Base-by-base conservation (phyloP, 2,888 invertebrate species). In the Lithophane leautieri region DNA sequence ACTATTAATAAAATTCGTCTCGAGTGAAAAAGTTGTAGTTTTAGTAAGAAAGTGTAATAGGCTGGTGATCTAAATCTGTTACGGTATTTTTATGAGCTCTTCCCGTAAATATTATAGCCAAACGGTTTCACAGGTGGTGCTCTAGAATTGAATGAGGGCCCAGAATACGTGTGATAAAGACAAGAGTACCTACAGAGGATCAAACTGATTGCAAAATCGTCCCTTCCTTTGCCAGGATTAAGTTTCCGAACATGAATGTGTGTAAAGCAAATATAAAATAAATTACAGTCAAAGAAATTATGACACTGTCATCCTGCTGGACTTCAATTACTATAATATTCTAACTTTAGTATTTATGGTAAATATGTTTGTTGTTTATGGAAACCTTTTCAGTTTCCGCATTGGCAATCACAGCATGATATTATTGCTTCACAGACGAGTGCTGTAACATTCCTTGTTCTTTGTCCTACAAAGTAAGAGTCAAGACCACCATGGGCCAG, bases 381-480 rank as follows among this genome's bases (percentile, higher is more conserved):
- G 16, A 63, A 58, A 58, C 34, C 58, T n/a, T n/a, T 34, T 34
- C 7, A 7, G 56, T 40, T 67, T 47, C 3, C n/a, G 25, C 40
- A 44, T 63, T 63, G 12, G 52, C 14, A 50, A 60, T 61, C 16
- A 34, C 54, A 70, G 22, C 60, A 40, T 54, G 52, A 54, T 65
- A 70, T 28, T 60, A 63, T 54, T 28, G 14, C 63, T 73, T 63
- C 44, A 40, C 56, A 52, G 34, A 52, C 1, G 11, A 47, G 28
- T 44, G 42, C 16, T 44, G 8, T 14, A 28, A 25, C 42, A 54
- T 69, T 63, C 14, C 12, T 28, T 19, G 3, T 28, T 25, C 3
- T 70, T 79, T 70, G 44, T 70, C 62, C 19, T 58, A 80, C 82
- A 80, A 82, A 72, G 82, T 72, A 73, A 61, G 47, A 34, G n/a